A percentile compares a stretch with the other conserved stretches of the same genome.
Conservation (phyloP, 1,140 invertebrate genomes). For the Drosophila jambulina region DNA sequence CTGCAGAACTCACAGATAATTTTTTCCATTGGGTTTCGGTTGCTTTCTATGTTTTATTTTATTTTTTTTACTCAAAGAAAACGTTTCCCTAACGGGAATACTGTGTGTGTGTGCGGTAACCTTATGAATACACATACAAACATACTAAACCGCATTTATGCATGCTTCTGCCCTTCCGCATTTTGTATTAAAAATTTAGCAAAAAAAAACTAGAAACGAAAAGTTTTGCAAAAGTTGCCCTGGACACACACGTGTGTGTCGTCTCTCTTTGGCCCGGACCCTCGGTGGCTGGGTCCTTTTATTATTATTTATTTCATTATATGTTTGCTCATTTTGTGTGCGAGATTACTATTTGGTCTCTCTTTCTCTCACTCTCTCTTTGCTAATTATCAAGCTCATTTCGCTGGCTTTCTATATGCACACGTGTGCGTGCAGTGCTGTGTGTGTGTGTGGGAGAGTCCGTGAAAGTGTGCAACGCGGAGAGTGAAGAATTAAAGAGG, state of each 20-base stretch:
- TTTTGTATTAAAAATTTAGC: slow-evolving; percentile 65
- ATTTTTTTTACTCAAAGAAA: slow-evolving; percentile 8
- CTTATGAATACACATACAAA: slow-evolving; percentile 27
- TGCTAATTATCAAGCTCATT: slow-evolving; percentile 72
- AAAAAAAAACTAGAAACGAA: slow-evolving; percentile 35
- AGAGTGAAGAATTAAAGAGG: not conserved
- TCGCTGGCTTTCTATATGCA: slow-evolving; percentile 56
- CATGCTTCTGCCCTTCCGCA: slow-evolving; percentile 40
- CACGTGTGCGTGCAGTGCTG: slow-evolving; percentile 18
- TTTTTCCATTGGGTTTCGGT: slow-evolving; percentile 16
- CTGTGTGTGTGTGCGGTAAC: slow-evolving; percentile 22
- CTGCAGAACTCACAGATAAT: slow-evolving; percentile 28
- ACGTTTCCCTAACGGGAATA: not conserved
- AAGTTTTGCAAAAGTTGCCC: slow-evolving; percentile 46
- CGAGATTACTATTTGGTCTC: slow-evolving; percentile 26
- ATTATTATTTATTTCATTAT: slow-evolving; percentile 63
- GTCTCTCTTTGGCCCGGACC: not conserved
- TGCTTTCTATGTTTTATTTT: not conserved
- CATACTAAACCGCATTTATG: slow-evolving; percentile 7
- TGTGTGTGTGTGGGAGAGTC: not conserved
- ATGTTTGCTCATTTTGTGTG: slow-evolving; percentile 44
- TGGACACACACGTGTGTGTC: slow-evolving; percentile 37
- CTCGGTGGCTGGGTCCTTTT: slow-evolving; percentile 13
- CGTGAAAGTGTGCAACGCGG: slow-evolving; percentile 16
- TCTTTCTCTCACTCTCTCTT: slow-evolving; percentile 14